Conservation (phyloP, 2,113 vertebrate species). For the Merops nubicus region DNA sequence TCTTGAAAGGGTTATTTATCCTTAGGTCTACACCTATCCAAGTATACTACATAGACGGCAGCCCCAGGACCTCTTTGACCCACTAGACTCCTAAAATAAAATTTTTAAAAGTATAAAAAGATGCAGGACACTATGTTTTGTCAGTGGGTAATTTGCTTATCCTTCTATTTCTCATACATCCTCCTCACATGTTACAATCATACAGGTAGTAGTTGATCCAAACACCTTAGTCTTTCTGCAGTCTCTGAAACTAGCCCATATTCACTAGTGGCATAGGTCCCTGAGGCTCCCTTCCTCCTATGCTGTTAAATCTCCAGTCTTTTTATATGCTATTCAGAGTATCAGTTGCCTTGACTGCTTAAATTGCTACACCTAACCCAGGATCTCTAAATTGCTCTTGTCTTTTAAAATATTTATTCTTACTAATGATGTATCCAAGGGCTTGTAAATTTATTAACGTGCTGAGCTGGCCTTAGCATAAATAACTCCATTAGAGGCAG, state of each 20-base stretch:
- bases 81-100: background rate
- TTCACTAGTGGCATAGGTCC: background rate
- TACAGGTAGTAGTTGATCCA: background rate
- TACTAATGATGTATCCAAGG: background rate
- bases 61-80: background rate
- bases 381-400: background rate
- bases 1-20: background rate
- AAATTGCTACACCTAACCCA: background rate
- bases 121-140: background rate
- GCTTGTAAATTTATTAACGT: background rate
- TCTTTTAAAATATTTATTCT: background rate
- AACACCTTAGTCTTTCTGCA: background rate
- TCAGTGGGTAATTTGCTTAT: background rate
- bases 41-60: background rate
- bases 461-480: background rate
- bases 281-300: background rate
- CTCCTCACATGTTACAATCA: background rate
- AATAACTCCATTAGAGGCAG: background rate
- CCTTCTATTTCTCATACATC: background rate
- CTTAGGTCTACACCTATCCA: background rate
- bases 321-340: background rate
- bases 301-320: background rate
- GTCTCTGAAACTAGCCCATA: background rate
- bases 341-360: background rate
- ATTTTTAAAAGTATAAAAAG: background rate